phyloP scores from a whole-genome alignment of 2,888 invertebrate species.

The Hirtodrosophila alboralis region DNA sequence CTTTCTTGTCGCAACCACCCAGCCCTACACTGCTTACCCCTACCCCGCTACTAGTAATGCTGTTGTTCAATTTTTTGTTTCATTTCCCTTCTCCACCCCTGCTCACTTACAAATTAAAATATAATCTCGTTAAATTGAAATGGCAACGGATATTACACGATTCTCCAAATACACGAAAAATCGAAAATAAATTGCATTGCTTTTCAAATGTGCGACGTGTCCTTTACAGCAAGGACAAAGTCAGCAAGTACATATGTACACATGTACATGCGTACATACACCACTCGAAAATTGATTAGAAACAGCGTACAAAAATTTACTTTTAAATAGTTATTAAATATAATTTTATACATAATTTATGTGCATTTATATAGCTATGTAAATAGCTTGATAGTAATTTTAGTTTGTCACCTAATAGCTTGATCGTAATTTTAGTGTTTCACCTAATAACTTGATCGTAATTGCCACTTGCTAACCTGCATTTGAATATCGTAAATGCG shows the following conservation, averaged over 20 bases:
- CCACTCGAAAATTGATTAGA: neutral
- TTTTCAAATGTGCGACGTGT: conserved; percentile 26
- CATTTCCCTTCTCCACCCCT: neutral
- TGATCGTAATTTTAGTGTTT: too few species aligned
- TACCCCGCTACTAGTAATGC: neutral
- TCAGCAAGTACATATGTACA: too few species aligned
- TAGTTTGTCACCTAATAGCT: too few species aligned
- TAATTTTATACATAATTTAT: too few species aligned
- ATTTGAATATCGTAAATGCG: too few species aligned
- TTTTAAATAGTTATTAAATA: too few species aligned
- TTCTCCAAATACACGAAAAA: conserved; percentile 36
- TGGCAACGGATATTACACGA: conserved; percentile 64
- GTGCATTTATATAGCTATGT: too few species aligned
- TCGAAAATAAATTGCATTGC: conserved; percentile 51
- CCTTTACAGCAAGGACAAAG: conserved; percentile 11
- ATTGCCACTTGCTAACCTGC: too few species aligned
- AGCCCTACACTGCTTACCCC: neutral
- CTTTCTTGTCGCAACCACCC: conserved; percentile 41
- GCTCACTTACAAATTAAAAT: conserved; percentile 56
- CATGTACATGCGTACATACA: neutral
- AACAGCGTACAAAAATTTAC: conserved; percentile 2
- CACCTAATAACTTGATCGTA: too few species aligned
- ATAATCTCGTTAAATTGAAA: conserved; percentile 61
- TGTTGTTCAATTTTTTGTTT: conserved; percentile 22
- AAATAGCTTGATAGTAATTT: too few species aligned